phyloP scores from a whole-genome alignment of 1,140 invertebrate genomes.

The Melipona quadrifasciata region DNA sequence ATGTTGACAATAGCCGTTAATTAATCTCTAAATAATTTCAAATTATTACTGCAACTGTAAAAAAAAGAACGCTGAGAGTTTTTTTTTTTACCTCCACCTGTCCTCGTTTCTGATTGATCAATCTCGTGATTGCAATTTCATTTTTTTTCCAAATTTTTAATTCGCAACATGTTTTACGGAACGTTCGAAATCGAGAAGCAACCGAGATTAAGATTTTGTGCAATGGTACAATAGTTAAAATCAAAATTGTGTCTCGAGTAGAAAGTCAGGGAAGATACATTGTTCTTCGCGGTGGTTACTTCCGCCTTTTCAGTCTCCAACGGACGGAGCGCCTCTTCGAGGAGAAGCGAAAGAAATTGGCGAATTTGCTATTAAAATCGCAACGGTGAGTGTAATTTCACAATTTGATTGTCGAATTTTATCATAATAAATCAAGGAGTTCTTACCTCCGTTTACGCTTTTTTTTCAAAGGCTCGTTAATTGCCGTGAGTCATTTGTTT shows the following conservation, averaged over 20 bases:
- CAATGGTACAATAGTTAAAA: too few relatives aligned
- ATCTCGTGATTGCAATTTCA: too few relatives aligned
- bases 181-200: too few relatives aligned
- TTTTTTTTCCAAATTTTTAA: not conserved
- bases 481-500: too few relatives aligned
- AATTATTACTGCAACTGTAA: too few relatives aligned
- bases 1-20: not conserved
- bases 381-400: not conserved
- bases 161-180: too few relatives aligned
- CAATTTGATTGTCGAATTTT: not conserved
- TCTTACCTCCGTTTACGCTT: not conserved
- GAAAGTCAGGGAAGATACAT: not conserved
- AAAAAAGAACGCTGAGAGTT: not conserved
- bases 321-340: not conserved
- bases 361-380: not conserved
- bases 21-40: not conserved
- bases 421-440: too few relatives aligned
- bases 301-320: not conserved
- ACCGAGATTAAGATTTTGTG: too few relatives aligned
- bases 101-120: not conserved
- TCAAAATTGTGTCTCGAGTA: too few relatives aligned
- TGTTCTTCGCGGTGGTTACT: too few relatives aligned
- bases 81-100: not conserved
- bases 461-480: too few relatives aligned
- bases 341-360: too few relatives aligned